These are phyloP conservation scores for Pseudorhombus dupliciocellatus DNA, from an alignment of 2,113 vertebrate genomes.

Conservation along the genomic window DNA sequence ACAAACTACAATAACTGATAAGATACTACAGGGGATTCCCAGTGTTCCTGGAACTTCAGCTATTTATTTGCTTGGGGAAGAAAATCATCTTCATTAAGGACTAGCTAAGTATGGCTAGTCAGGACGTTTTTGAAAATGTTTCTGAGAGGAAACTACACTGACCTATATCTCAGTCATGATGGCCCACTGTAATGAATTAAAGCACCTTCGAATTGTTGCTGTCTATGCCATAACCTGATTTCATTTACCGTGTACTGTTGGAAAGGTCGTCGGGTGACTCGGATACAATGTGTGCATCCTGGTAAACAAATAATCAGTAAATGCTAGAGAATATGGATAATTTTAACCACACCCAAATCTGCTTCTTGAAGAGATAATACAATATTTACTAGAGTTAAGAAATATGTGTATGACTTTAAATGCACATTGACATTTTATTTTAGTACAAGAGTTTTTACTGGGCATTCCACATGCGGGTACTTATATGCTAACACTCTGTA, in stretches of 20 bases:
- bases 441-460: conserved; percentile 3
- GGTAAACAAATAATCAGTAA: no score
- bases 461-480: conserved; percentile 12
- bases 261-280: background rate
- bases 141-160: background rate
- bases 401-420: background rate
- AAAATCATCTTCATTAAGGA: background rate
- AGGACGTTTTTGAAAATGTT: background rate
- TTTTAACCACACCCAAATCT: background rate
- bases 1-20: no score
- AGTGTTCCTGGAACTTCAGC: no score
- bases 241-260: background rate
- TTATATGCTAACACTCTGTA: conserved; percentile 46
- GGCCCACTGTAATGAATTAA: background rate
- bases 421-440: background rate
- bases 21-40: no score
- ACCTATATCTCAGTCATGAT: no score
- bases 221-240: background rate
- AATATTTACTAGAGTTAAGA: no score
- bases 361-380: no score
- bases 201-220: background rate
- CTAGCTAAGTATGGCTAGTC: background rate
- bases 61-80: no score
- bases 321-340: background rate
- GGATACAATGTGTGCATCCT: background rate